These are phyloP conservation scores for Plectropomus leopardus DNA, from an alignment of 2,113 vertebrate genomes.

Conservation along the genomic window DNA sequence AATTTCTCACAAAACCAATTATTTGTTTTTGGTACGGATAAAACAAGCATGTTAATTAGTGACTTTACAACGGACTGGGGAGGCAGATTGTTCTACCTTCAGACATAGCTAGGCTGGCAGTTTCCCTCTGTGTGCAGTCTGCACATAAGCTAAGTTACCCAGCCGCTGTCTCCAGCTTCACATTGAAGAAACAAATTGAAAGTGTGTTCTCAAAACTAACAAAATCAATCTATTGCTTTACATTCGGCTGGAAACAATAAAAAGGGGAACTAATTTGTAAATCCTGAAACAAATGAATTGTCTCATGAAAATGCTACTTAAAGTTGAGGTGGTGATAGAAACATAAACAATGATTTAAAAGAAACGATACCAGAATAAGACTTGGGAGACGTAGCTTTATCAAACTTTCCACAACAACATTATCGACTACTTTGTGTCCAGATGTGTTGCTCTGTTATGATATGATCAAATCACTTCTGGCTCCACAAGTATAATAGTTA, in stretches of 20 bases:
- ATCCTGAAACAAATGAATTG: not conserved
- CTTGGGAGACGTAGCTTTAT: not conserved
- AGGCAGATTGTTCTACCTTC: not conserved
- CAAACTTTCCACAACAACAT: not conserved
- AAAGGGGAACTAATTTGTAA: not conserved
- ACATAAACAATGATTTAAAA: not conserved
- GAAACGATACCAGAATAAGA: not conserved
- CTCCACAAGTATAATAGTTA: not conserved
- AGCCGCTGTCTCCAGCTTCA: not conserved
- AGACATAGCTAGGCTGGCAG: not conserved
- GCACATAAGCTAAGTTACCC: not conserved
- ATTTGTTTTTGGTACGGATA: not conserved
- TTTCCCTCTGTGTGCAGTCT: not conserved
- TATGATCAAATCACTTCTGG: not conserved
- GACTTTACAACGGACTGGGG: not conserved
- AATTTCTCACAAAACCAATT: not conserved
- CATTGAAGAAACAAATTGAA: not conserved
- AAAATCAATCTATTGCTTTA: no score
- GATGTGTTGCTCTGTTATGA: not conserved
- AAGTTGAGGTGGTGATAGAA: constrained; percentile 15
- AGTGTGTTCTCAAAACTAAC: no score
- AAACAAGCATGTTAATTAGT: not conserved
- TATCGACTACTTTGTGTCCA: not conserved
- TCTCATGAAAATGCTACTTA: not conserved
- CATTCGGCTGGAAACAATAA: not conserved